Evolutionary conservation across 64 coral and sea anemone species (phyloP), one percentile per base, ranked within the genome.

Genomic region (Montipora sp.): DNA sequence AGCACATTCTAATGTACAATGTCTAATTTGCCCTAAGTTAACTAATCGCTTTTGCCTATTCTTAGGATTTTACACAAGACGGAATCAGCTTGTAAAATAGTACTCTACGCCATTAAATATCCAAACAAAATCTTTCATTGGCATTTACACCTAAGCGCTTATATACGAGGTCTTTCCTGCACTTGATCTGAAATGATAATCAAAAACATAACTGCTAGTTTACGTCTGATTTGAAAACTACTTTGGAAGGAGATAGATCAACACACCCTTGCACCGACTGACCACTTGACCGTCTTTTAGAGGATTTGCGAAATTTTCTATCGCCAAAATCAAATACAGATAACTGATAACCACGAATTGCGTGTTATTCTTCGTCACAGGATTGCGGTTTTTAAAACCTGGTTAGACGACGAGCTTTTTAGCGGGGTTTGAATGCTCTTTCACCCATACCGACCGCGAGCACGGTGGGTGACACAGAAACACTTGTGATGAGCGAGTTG

Each of bases 1-100:
- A 69, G 65, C 59, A 71, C 81, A 48, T 67, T 69, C 59, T 67
- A 47, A 22, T 69, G 66, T 44, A 84, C 82, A 85, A 72, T 69
- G 61, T 85, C 44, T 71, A 85, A 50, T 72, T 85, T 72, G 82
- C 71, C 16, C 16, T 16, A 85, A 83, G 71, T 14, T 15, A 85
- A 85, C 46, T 85, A 85, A 85, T 85, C 82, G 65, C 82, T 85
- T 85, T 72, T 85, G 82, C 82, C 66, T 85, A 13, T 85, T 50
- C 16, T 72, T 50, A 4, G 82, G 82, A 85, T 85, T 85, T 85
- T 85, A 85, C 45, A 85, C 65, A 85, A 49, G 82, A 85, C 66
- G 66, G 21, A 85, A 85, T 85, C 82, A 85, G 82, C 67, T 85
- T 85, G 44, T 7, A 85, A 85, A 72, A 72, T 78, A 85, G 15